These are phyloP conservation scores for Astropecten irregularis DNA, from an alignment of 53 echinoderm and acorn worm genomes.

Conservation along the genomic window DNA sequence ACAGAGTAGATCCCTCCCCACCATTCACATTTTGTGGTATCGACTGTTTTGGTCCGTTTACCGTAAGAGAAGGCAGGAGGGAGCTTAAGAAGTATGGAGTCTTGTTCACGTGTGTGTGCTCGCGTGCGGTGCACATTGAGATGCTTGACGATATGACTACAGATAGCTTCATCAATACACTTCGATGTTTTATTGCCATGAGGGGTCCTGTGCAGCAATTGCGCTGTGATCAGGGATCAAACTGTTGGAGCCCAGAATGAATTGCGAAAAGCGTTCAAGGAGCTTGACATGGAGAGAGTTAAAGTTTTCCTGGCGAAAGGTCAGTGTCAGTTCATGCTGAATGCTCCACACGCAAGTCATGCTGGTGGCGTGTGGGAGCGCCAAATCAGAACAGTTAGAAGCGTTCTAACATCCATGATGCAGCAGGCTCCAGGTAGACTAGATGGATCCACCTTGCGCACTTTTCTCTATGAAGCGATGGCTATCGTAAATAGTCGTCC, in stretches of 20 bases:
- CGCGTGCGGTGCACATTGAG: too few relatives aligned
- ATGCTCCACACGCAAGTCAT: too few relatives aligned
- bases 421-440: conserved; percentile 46
- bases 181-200: conserved; percentile 11
- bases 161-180: conserved; percentile 15
- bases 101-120: too few relatives aligned
- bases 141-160: not conserved
- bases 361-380: too few relatives aligned
- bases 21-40: conserved; percentile 28
- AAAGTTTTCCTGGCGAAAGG: conserved; percentile 6
- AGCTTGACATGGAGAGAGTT: conserved; percentile 47
- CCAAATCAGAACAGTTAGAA: too few relatives aligned
- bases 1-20: not conserved
- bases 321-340: conserved; percentile 31
- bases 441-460: conserved; percentile 65
- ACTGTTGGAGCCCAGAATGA: conserved; percentile 42
- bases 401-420: too few relatives aligned
- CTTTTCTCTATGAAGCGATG: conserved; percentile 60
- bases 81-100: too few relatives aligned
- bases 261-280: not conserved
- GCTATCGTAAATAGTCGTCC: conserved; percentile 71
- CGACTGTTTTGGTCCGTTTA: conserved; percentile 31
- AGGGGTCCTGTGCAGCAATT: conserved; percentile 19
- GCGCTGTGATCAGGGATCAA: conserved; percentile 39
- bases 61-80: not conserved